A percentile compares a stretch with the other conserved stretches of the same genome.
These are phyloP conservation scores for Limnephilus rhombicus DNA, from an alignment of 2,888 invertebrate genomes.

Conservation along the genomic window DNA sequence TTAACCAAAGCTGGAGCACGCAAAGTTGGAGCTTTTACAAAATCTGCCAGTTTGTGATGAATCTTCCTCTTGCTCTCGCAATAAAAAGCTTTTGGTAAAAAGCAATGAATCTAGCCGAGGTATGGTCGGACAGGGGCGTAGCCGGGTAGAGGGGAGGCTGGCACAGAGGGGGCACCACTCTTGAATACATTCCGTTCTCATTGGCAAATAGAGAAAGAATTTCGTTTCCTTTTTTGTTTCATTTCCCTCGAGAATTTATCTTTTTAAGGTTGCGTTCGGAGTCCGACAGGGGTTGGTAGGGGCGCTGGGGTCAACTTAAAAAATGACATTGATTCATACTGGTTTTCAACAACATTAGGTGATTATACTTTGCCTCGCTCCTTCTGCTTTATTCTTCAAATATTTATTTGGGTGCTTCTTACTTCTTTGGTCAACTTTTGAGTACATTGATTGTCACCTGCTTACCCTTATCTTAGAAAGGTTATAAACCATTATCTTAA, in stretches of 20 bases:
- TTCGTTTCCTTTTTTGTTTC: conserved; percentile 60
- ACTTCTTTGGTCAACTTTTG: background rate
- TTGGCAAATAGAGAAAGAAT: conserved; percentile 63
- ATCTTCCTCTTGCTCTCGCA: conserved; percentile 52
- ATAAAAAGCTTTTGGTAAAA: conserved; percentile 59
- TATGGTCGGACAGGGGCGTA: conserved; percentile 43
- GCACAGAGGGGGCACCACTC: conserved; percentile 36
- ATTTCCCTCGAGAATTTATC: conserved; percentile 64
- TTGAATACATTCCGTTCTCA: conserved; percentile 61
- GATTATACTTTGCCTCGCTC: background rate
- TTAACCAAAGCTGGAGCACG: conserved; percentile 10
- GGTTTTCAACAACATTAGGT: conserved; percentile 46
- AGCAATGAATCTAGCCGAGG: conserved; percentile 58
- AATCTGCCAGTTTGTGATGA: conserved; percentile 57
- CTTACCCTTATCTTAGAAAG: background rate
- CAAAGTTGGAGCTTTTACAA: conserved; percentile 51
- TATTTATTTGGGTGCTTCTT: background rate
- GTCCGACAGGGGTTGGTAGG: conserved; percentile 41
- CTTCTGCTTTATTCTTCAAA: background rate
- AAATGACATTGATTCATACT: conserved; percentile 63
- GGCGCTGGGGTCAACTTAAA: conserved; percentile 44
- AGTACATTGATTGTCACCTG: background rate
- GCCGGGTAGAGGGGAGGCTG: background rate
- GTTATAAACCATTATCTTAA: too few relatives aligned
- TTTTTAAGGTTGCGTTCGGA: conserved; percentile 50